A percentile compares a stretch with the other conserved stretches of the same genome.
phyloP scores from a whole-genome alignment of 1,140 invertebrate genomes.

The Cyrtorhinus lividipennis region DNA sequence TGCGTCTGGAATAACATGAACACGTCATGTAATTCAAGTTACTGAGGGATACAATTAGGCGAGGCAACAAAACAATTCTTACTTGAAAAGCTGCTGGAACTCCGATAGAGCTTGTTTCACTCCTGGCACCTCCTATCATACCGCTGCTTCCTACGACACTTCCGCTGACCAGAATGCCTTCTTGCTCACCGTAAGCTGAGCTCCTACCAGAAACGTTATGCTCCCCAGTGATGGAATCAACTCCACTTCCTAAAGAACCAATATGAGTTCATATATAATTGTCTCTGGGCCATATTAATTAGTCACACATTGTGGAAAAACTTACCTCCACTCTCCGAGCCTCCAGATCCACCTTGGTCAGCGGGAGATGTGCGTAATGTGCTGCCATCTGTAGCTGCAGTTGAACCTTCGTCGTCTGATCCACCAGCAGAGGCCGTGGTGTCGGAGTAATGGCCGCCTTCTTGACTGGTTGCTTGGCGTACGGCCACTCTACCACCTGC shows the following conservation, averaged over 20 bases:
- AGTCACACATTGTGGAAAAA: too few species aligned
- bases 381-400: conserved; percentile 81
- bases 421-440: conserved; percentile 69
- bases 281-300: background rate
- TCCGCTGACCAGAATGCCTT: conserved; percentile 33
- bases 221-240: conserved; percentile 80
- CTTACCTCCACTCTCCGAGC: conserved; percentile 65
- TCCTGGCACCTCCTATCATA: conserved; percentile 2
- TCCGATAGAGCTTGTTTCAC: conserved; percentile 40
- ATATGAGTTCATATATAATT: background rate
- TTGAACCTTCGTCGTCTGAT: conserved; percentile 89
- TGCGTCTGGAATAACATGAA: conserved; percentile 23
- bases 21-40: conserved; percentile 11
- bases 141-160: conserved; percentile 25
- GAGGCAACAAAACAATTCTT: conserved; percentile 20
- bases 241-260: conserved; percentile 42
- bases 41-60: too few species aligned
- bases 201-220: conserved; percentile 68
- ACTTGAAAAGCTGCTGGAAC: conserved; percentile 35
- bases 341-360: conserved; percentile 59
- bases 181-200: conserved; percentile 67
- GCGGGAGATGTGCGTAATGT: conserved; percentile 79
- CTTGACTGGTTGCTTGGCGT: conserved; percentile 22
- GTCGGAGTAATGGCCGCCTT: conserved; percentile 51
- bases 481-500: conserved; percentile 18